Base-by-base conservation (phyloP, 2,888 invertebrate species). In the Chironomus tentans region DNA sequence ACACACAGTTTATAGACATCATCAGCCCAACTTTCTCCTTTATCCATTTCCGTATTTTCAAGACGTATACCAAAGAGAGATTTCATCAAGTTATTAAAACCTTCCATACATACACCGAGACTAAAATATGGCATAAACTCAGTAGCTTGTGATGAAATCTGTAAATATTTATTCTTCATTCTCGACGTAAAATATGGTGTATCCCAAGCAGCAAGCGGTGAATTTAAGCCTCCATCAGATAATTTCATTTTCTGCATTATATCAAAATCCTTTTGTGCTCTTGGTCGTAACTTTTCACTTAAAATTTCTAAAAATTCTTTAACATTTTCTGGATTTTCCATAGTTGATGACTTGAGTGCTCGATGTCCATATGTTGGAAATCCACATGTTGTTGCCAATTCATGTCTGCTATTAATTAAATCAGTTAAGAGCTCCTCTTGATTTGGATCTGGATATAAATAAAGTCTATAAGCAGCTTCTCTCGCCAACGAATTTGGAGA, bases 61-160 rank as follows among this genome's bases (percentile, higher is more conserved):
- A 98, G 84, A 2, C 87, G 88, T 56, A 98, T 92, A 0, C 93
- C 94, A 80, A 92, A 97, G 4, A 98, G 85, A 22, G 89, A 87
- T 78, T 91, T 88, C 79, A 96, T 92, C n/a, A 99, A 84, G 81
- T 90, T 88, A 82, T 94, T 94, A n/a, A 99, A 85, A 0, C 98
- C 99, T 80, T 97, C 97, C 96, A 99, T 98, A 80, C 98, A 97
- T 6, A 92, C 89, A 0, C 98, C 98, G 0, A 98, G 86, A 12
- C 94, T 97, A 84, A 95, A 96, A 83, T 92, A 97, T 2, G 92
- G 93, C 62, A 91, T 87, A 80, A 91, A 93, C 80, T 94, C 93
- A 4, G 88, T 87, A n/a, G 74, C 74, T 68, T 74, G 74, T 75
- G 88, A 87, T 12, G 89, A 89, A 0, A 90, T 89, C 77, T 91